Conservation (phyloP, 1,140 invertebrate species). For the Nomia melanderi region DNA sequence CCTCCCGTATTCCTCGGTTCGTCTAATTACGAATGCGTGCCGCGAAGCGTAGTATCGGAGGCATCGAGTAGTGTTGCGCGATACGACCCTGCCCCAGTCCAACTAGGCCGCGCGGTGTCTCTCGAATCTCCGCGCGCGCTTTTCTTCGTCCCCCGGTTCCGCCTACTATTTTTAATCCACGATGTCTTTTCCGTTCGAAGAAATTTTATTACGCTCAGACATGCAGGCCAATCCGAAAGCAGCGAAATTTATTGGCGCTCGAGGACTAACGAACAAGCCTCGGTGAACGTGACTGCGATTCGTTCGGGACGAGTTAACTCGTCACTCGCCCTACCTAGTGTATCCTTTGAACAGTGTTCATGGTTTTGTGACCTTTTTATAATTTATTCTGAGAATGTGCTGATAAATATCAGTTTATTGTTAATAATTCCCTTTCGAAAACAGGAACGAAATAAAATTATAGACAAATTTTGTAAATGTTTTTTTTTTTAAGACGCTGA, state of each 20-base stretch:
- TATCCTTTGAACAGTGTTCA: too few relatives aligned
- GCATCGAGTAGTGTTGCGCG: conserved; percentile 22
- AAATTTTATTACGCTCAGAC: neutral
- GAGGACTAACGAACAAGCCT: too few relatives aligned
- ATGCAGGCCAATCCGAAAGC: neutral
- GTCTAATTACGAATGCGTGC: conserved; percentile 58
- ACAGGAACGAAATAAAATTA: too few relatives aligned
- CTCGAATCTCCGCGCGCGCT: neutral
- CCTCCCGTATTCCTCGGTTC: conserved; percentile 30
- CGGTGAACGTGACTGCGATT: too few relatives aligned
- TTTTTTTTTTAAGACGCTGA: too few relatives aligned
- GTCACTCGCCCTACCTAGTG: too few relatives aligned
- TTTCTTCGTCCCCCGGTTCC: neutral
- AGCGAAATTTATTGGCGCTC: neutral
- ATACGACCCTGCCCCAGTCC: conserved; percentile 13
- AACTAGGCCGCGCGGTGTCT: conserved; percentile 3
- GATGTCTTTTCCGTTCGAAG: neutral
- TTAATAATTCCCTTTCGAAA: too few relatives aligned
- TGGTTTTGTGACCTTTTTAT: too few relatives aligned
- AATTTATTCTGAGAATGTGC: too few relatives aligned
- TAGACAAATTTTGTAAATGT: too few relatives aligned
- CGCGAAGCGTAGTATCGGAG: conserved; percentile 31
- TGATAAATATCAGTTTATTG: too few relatives aligned
- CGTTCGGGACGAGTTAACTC: too few relatives aligned
- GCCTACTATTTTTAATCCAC: neutral